Base-by-base conservation (phyloP, 2,113 vertebrate genomes). In the Cygnus buccinator region DNA sequence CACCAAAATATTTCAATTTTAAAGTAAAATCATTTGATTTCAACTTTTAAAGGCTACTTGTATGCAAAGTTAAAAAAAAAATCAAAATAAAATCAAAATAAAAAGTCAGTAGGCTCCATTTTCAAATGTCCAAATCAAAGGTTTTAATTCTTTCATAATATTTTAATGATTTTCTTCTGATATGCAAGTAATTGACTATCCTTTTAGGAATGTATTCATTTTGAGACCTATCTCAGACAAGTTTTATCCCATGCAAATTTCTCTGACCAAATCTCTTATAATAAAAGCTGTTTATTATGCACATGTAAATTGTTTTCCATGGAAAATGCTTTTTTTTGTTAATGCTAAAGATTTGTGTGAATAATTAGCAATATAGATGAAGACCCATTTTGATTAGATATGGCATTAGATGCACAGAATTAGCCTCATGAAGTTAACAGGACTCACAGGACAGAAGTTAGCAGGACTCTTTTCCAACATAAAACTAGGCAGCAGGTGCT, bases 401-500 rank as follows among this genome's bases (percentile, higher is more conserved):
- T 28, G 59, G 80, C 31, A 31, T 67, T 88, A 73, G 79, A 59
- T 63, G 87, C 2, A 1, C 9, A n/a, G 44, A 89, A 41, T 50
- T 57, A 46, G 19, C 50, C 75, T 73, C 79, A 25, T 62, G 70
- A 10, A 63, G 22, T 52, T 88, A 58, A 50, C 73, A 67, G 58
- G 35, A 87, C 74, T 62, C 55, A 67, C 50, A 83, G 68, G 41
- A 74, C 26, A 48, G 46, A 48, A 48, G 20, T 48, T 66, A 59
- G 59, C 44, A 83, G 68, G 41, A 74, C 22, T 20, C 37, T 83
- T 84, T 89, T 74, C 57, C 50, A 61, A 10, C 37, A 50, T 48
- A 55, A 82, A 96, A 75, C 0, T 0, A 85, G 66, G 77, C 50
- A 88, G 72, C 55, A 52, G 0, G 0, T 63, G 72, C 44, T 39